phyloP scores from a whole-genome alignment of 1,140 invertebrate species.

The Hyles vespertilio region DNA sequence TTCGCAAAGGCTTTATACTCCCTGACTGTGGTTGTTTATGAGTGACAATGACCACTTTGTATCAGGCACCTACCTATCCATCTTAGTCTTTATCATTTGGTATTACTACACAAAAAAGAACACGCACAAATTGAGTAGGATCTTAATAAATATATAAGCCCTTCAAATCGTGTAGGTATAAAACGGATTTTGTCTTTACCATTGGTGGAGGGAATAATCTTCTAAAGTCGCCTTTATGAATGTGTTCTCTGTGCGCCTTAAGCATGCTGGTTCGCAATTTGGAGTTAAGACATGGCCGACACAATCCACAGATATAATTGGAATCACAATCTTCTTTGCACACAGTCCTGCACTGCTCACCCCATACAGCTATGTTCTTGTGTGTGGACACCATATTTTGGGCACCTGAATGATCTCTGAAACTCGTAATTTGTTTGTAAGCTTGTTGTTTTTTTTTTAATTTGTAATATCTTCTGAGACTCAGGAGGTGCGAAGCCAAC shows the following conservation, averaged over 20 bases:
- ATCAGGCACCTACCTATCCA: too few species aligned
- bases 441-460: too few species aligned
- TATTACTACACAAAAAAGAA: too few species aligned
- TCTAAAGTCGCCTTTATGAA: conserved; percentile 85
- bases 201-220: conserved; percentile 87
- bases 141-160: too few species aligned
- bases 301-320: conserved; percentile 83
- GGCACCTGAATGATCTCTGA: conserved; percentile 53
- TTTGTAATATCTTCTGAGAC: too few species aligned
- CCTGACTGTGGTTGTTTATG: too few species aligned
- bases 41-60: too few species aligned
- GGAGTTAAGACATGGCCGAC: conserved; percentile 84
- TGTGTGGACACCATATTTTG: conserved; percentile 84
- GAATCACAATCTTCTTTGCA: conserved; percentile 79
- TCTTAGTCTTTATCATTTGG: too few species aligned
- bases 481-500: too few species aligned
- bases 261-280: conserved; percentile 78
- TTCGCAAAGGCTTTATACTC: too few species aligned
- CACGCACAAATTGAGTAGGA: too few species aligned
- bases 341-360: conserved; percentile 80
- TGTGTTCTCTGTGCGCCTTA: conserved; percentile 86
- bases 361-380: conserved; percentile 87
- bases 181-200: conserved; percentile 59
- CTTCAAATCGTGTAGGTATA: too few species aligned
- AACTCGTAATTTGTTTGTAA: conserved; percentile 1